Evolutionary conservation across 2,797 vertebrate genomes (phyloP).

Genomic region (Megalops cyprinoides): DNA sequence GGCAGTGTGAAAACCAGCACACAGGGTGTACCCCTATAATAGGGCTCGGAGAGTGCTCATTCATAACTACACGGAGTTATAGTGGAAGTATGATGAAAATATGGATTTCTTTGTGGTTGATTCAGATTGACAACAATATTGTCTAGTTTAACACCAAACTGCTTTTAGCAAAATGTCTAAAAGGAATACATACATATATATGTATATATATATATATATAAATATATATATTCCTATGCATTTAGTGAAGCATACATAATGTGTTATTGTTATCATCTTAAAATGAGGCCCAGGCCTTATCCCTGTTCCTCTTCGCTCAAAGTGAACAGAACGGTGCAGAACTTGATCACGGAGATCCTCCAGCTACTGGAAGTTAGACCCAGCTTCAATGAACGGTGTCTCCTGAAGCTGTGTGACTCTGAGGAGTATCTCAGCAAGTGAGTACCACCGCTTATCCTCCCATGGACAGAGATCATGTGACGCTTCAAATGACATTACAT

Average conservation of each 20-base stretch:
- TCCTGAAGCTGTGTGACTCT: conserved; percentile 70
- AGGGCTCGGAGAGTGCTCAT: neutral
- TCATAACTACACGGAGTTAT: neutral
- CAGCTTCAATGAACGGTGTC: conserved; percentile 26
- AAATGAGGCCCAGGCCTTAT: conserved; percentile 39
- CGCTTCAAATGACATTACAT: too few species aligned
- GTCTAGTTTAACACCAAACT: too few species aligned
- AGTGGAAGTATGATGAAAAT: neutral
- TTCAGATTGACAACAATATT: too few species aligned
- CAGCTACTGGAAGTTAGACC: conserved; percentile 49
- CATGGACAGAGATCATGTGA: too few species aligned
- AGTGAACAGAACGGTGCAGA: conserved; percentile 68
- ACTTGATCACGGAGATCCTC: conserved; percentile 61
- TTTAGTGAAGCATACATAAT: neutral
- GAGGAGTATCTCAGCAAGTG: conserved; percentile 72
- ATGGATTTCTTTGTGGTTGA: too few species aligned
- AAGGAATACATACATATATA: too few species aligned
- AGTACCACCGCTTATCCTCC: conserved; percentile 25
- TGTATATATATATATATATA: too few species aligned
- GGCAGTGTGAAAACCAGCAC: neutral
- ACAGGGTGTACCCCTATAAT: neutral
- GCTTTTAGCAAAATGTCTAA: too few species aligned
- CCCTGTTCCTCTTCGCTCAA: conserved; percentile 4
- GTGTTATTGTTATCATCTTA: neutral
- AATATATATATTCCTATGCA: too few species aligned